Base-by-base conservation (phyloP, 2,888 invertebrate species). In the Pyrgus malvae region DNA sequence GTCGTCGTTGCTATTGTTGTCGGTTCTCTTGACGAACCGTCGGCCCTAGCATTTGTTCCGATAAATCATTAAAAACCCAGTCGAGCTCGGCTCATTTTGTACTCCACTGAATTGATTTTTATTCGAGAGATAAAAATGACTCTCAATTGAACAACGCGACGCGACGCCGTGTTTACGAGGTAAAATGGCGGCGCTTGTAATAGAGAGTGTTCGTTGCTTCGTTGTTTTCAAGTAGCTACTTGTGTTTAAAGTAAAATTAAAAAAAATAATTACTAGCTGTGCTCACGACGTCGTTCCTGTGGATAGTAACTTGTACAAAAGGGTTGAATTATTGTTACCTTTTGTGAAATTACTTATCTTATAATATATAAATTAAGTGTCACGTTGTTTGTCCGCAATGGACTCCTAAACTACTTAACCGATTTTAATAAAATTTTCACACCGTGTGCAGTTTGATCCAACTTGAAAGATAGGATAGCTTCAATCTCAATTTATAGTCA, bases 21-120 rank as follows among this genome's bases (percentile, higher is more conserved):
- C 41, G 37, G 51, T 51, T 51, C 37, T 25, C 37, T 51, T 44
- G 51, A 51, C 51, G 51, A 37, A 51, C 44, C 21, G 37, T 51
- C 37, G 37, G 37, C 27, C 29, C 44, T 16, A 45, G 35, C 35
- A 9, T 48, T 55, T 41, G 35, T 33, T 25, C 27, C 42, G 55
- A 48, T 48, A 55, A 48, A 82, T 83, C 80, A 81, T 83, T 78
- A 74, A 74, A 50, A n/a, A 46, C 16, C 41, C 50, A 44, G 31
- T 29, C 44, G 42, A 44, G 35, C 37, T 44, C 51, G 44, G 51
- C 51, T 45, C 44, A 51, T 51, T 51, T 51, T 29, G 44, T 45
- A 37, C 51, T 51, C 21, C 27, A 37, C 27, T 51, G 35, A 51
- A 51, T 51, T 44, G 51, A 51, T 51, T 44, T 51, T 51, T 51